phyloP scores from a whole-genome alignment of 2,113 vertebrate species.

The Ovis canadensis region DNA sequence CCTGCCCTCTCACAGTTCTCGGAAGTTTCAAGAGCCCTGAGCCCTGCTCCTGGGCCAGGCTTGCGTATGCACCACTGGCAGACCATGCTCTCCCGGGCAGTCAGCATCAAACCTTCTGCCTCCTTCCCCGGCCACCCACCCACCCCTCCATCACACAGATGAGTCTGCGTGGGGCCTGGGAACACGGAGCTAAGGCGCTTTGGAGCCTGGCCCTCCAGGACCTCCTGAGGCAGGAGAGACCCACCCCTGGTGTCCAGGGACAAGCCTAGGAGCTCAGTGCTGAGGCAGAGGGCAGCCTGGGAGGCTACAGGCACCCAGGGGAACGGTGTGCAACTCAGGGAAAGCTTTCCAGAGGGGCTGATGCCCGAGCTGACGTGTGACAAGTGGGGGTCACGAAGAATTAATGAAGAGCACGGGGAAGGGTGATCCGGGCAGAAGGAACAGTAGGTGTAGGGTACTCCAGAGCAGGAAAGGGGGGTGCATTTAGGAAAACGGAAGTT shows the following conservation, averaged over 20 bases:
- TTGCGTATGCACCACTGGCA: fast-evolving
- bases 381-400: background rate
- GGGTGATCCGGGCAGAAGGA: background rate
- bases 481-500: fast-evolving
- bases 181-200: background rate
- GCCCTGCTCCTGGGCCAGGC: background rate
- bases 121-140: fast-evolving
- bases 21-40: fast-evolving
- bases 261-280: background rate
- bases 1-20: background rate
- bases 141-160: fast-evolving
- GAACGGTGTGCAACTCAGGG: background rate
- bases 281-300: background rate
- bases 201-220: background rate
- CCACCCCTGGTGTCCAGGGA: background rate
- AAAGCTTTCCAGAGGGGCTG: background rate
- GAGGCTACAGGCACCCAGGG: background rate
- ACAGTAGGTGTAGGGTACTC: background rate
- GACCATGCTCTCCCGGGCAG: fast-evolving
- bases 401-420: fast-evolving
- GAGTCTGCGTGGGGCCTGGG: fast-evolving
- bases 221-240: background rate
- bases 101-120: background rate
- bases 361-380: background rate
- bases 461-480: fast-evolving